These are phyloP conservation scores for Pseudopipra pipra DNA, from an alignment of 2,113 vertebrate species.

Conservation along the genomic window DNA sequence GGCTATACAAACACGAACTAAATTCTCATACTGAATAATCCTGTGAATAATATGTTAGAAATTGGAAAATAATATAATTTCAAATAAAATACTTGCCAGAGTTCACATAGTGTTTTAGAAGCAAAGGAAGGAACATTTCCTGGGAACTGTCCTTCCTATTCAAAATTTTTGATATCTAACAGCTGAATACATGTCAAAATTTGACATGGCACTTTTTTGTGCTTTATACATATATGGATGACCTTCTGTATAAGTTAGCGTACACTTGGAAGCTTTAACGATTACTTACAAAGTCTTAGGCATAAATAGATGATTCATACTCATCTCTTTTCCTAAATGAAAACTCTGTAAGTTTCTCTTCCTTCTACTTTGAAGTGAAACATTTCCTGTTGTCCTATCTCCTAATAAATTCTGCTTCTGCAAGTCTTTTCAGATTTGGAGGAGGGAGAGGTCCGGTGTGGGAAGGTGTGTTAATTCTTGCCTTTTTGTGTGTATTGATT, in stretches of 20 bases:
- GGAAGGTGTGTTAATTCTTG: neutral
- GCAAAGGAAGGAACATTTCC: neutral
- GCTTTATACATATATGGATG: neutral
- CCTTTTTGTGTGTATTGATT: neutral
- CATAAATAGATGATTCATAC: neutral
- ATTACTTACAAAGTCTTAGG: neutral
- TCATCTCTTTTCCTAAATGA: neutral
- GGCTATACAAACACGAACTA: neutral
- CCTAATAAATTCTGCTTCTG: neutral
- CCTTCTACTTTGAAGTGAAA: neutral
- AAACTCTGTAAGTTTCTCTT: neutral
- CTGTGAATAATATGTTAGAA: neutral
- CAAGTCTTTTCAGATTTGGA: neutral
- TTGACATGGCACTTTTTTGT: neutral
- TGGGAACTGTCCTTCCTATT: neutral
- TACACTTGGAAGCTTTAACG: neutral
- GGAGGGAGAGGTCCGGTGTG: neutral
- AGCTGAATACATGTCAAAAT: neutral
- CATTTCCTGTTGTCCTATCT: neutral
- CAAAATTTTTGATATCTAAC: neutral
- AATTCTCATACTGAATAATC: neutral
- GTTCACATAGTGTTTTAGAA: neutral
- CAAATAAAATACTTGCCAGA: neutral
- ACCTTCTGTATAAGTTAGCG: neutral
- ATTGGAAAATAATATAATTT: neutral